phyloP scores from a whole-genome alignment of 2,797 vertebrate genomes.

The Propithecus deckenii region DNA sequence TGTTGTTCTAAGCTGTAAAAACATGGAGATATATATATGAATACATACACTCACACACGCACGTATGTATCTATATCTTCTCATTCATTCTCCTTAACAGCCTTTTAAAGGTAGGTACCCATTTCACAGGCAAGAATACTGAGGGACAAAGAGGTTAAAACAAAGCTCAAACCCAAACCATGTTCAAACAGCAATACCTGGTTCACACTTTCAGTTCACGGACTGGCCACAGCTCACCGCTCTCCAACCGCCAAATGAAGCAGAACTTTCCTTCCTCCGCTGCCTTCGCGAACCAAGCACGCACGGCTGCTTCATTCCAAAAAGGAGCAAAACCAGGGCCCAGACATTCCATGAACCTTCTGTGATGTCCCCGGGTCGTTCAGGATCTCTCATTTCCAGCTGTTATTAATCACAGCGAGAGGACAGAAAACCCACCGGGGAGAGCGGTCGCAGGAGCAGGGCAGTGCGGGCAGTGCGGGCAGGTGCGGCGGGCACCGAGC shows the following conservation, averaged over 20 bases:
- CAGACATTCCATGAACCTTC: not conserved
- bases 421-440: not conserved
- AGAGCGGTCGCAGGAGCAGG: not conserved
- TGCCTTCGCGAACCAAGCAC: not conserved
- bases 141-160: not conserved
- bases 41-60: not conserved
- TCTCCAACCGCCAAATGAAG: not conserved
- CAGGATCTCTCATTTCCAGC: not conserved
- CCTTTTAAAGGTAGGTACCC: not conserved
- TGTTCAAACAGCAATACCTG: not conserved
- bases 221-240: not conserved
- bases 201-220: not conserved
- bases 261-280: not conserved
- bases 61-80: not conserved
- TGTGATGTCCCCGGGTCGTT: not conserved
- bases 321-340: not conserved
- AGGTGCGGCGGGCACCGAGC: rapidly evolving
- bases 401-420: not conserved
- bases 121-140: not conserved
- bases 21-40: not conserved
- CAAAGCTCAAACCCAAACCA: not conserved
- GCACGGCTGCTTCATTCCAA: not conserved
- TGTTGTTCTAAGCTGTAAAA: not conserved
- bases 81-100: not conserved
- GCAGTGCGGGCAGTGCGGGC: too few species aligned